Percentiles rank a stretch among this genome's conserved stretches.
Conservation (phyloP, 2,797 vertebrate species). For the Hephaestus fuliginosus region DNA sequence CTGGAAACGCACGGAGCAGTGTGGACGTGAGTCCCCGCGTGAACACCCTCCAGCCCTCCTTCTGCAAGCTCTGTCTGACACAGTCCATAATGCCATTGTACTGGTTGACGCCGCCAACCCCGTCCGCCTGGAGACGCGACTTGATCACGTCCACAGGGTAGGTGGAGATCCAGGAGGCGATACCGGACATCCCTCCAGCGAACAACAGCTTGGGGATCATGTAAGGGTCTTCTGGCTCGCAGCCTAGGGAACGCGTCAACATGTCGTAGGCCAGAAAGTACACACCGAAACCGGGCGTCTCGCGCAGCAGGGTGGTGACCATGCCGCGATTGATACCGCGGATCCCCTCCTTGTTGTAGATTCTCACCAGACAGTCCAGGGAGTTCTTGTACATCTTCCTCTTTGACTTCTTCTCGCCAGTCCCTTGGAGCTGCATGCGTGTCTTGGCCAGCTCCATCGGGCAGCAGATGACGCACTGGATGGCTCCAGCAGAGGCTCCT, state of each 20-base stretch:
- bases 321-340: conserved; percentile 94
- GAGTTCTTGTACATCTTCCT: conserved; percentile 95
- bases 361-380: conserved; percentile 94
- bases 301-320: conserved; percentile 93
- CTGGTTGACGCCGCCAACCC: conserved; percentile 88
- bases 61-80: conserved; percentile 89
- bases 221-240: conserved; percentile 91
- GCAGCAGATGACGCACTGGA: conserved; percentile 97
- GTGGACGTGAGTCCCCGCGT: conserved; percentile 95
- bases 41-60: conserved; percentile 94
- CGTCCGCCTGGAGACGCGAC: conserved; percentile 96
- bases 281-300: conserved; percentile 96
- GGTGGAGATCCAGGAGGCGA: conserved; percentile 96
- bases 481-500: conserved; percentile 92
- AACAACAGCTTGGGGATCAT: conserved; percentile 96
- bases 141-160: conserved; percentile 99
- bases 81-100: conserved; percentile 94
- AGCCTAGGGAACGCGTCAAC: conserved; percentile 92
- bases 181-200: conserved; percentile 94
- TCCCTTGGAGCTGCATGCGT: conserved; percentile 97
- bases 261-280: conserved; percentile 96
- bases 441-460: conserved; percentile 99
- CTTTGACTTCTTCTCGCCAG: conserved; percentile 90
- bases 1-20: conserved; percentile 94
- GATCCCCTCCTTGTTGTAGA: conserved; percentile 93